A percentile compares a stretch with the other conserved stretches of the same genome.
Evolutionary conservation across 1,140 invertebrate genomes (phyloP).

Genomic region (Zelostemma sp.): DNA sequence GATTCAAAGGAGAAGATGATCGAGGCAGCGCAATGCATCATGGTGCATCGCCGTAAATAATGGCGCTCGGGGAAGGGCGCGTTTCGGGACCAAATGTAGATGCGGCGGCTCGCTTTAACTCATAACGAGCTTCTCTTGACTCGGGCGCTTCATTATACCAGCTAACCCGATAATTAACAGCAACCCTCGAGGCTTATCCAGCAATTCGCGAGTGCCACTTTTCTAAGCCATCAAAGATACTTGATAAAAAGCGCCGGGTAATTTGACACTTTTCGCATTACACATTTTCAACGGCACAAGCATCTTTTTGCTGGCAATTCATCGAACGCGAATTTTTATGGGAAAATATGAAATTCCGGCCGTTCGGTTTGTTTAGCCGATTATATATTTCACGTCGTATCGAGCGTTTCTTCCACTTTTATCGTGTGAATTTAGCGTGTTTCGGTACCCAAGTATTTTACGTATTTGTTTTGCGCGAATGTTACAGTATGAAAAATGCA

Average conservation of each 20-base stretch:
- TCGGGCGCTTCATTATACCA: conserved; percentile 31
- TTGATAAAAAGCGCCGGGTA: not conserved
- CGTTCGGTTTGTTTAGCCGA: too few relatives aligned
- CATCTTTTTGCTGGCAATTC: too few relatives aligned
- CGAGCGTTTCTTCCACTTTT: too few relatives aligned
- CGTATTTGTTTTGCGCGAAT: too few relatives aligned
- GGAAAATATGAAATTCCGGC: too few relatives aligned
- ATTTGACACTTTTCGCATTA: too few relatives aligned
- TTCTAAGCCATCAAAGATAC: not conserved
- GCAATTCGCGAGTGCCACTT: not conserved
- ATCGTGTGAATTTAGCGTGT: too few relatives aligned
- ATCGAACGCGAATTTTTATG: too few relatives aligned
- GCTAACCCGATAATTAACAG: conserved; percentile 31
- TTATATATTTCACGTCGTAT: too few relatives aligned
- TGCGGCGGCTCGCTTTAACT: conserved; percentile 32
- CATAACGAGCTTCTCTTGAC: conserved; percentile 38
- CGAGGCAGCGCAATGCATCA: conserved; percentile 37
- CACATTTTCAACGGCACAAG: too few relatives aligned
- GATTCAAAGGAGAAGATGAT: conserved; percentile 34
- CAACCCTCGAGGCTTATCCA: conserved; percentile 7
- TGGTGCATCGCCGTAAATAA: conserved; percentile 37
- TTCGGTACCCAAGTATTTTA: too few relatives aligned
- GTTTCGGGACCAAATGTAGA: conserved; percentile 13
- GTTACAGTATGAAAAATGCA: too few relatives aligned
- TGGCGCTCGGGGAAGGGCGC: conserved; percentile 20